Evolutionary conservation across 2,113 vertebrate genomes (phyloP), one percentile per base, ranked within the genome.

Genomic region (Sorex araneus): DNA sequence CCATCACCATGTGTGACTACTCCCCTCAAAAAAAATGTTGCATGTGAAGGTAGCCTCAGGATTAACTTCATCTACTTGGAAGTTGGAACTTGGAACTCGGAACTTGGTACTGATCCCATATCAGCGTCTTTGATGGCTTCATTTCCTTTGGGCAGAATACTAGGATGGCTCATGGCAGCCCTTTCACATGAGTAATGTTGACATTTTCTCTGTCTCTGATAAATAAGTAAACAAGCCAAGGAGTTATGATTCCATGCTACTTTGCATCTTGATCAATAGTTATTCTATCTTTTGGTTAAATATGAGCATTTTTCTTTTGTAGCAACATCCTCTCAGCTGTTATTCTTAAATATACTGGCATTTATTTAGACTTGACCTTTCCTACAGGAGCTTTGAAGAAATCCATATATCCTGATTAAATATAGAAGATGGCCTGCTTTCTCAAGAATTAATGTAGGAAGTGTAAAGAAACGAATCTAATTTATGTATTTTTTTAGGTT

Each of bases 351-450:
- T 50, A 63, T 6, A 71, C 66, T 91, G 87, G 85, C 85, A 95
- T 96, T 96, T 92, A 81, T 75, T 82, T 83, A 83, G 87, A 67
- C 10, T 5, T 92, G 94, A 92, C 93, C 95, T 95, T 96, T 92
- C 66, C 67, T 54, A 85, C 54, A n/a, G 50, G 80, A 88, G 43
- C 45, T 57, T 27, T 73, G 16, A 47, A 74, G 60, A 92, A 89
- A 90, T 78, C 77, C 71, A 36, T 40, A 45, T 3, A 0, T 47
- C 63, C 74, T 69, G 87, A 78, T 84, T 91, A 82, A 91, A 95
- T 78, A 66, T 70, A 84, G 69, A 84, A 81, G 66, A 70, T 0
- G 0, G 10, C 18, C 2, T 11, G 15, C 70, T 70, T 90, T 83
- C 71, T 84, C 67, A 71, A 63, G 91, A 34, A 69, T 82, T 47